Percentiles rank a stretch among this genome's conserved stretches.
These are phyloP conservation scores for Pachydiplax longipennis DNA, from an alignment of 2,888 invertebrate genomes.

Conservation along the genomic window DNA sequence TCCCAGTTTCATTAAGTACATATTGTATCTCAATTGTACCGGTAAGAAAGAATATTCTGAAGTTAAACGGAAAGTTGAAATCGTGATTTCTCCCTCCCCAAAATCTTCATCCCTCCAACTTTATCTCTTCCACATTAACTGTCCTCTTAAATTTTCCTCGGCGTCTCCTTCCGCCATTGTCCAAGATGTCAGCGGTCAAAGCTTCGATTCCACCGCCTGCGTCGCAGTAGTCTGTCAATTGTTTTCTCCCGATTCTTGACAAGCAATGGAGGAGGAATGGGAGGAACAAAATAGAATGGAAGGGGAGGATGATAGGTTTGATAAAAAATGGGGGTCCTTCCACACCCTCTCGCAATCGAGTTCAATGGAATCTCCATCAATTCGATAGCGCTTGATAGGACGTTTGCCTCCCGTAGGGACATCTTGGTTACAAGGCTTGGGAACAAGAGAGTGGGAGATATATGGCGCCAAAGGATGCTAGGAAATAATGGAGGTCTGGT, in stretches of 20 bases:
- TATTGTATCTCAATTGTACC: too few species aligned
- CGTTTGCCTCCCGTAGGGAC: background rate
- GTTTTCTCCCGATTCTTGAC: constrained; percentile 16
- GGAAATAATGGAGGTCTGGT: too few species aligned
- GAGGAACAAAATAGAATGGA: background rate
- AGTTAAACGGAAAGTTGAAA: background rate
- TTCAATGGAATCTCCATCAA: constrained; percentile 24
- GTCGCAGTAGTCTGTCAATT: constrained; percentile 32
- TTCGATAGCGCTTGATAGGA: constrained; percentile 2
- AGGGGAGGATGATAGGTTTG: background rate
- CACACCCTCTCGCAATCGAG: background rate
- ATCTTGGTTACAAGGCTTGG: background rate
- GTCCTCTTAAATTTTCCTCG: constrained; percentile 12
- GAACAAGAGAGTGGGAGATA: background rate
- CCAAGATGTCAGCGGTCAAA: background rate
- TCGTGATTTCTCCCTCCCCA: background rate
- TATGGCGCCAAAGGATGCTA: background rate
- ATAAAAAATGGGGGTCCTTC: background rate
- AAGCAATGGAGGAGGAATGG: background rate
- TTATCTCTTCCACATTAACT: background rate
- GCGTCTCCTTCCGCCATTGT: background rate
- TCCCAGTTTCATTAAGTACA: too few species aligned
- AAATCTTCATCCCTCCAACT: background rate
- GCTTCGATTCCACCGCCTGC: constrained; percentile 5
- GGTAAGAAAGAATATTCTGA: too few species aligned